Evolutionary conservation across 2,888 invertebrate species (phyloP), one percentile per base, ranked within the genome.

Genomic region (Aproaerema taeniolella): DNA sequence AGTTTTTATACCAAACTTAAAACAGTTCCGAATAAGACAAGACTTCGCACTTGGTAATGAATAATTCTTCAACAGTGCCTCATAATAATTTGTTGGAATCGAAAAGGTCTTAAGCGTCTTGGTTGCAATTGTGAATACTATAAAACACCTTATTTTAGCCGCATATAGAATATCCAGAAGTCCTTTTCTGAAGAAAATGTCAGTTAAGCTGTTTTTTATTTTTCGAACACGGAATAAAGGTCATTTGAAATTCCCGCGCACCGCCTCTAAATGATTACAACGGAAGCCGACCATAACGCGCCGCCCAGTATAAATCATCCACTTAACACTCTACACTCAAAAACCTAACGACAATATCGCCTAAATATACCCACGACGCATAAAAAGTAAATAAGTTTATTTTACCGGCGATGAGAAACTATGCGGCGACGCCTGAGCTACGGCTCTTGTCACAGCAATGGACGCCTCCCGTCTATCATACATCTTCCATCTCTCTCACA

Each of bases 221-320:
- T n/a, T n/a, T n/a, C n/a, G n/a, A n/a, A n/a, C n/a, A n/a, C n/a
- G n/a, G n/a, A n/a, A n/a, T 16, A 35, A 5, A 9, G 28, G 5
- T 12, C 9, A 13, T 29, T 29, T 29, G 13, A 29, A 12, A n/a
- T n/a, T n/a, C 35, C 35, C 7, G 35, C 28, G 26, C 34, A 24
- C 25, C 34, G 25, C 26, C 26, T 58, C 54, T 59, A 67, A 80
- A 75, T 78, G 69, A 82, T 77, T 65, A 70, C 75, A 58, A 72
- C 81, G 85, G 83, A 85, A 85, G 76, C 75, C 68, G 55, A 53
- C 68, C 66, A 66, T 79, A 75, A 80, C 72, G 61, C 58, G 57
- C 60, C 61, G 65, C 76, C 73, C 74, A 78, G 75, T 75, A 81
- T 85, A 82, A 83, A 83, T 86, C 83, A 85, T 80, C 80, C 80